Percentiles rank a stretch among this genome's conserved stretches.
Evolutionary conservation across 2,797 vertebrate genomes (phyloP).

Genomic region (Danio kyathit): DNA sequence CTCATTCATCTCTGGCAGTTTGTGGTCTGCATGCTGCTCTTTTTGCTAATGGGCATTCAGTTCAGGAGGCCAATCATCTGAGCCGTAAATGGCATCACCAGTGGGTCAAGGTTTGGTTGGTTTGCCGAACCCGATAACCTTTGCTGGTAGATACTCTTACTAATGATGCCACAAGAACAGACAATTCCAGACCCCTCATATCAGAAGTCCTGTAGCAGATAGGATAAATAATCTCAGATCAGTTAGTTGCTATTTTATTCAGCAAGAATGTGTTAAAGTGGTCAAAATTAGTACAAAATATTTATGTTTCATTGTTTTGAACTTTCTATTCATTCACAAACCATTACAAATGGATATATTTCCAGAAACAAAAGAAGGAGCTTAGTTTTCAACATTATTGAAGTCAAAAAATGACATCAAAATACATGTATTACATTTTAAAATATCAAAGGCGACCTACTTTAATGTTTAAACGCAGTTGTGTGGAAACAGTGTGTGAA

Average conservation of each 20-base stretch:
- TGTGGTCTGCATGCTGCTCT: not conserved
- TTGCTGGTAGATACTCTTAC: not conserved
- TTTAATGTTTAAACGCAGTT: too few relatives aligned
- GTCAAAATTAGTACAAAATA: too few relatives aligned
- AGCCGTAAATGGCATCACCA: not conserved
- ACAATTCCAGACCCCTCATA: not conserved
- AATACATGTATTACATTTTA: too few relatives aligned
- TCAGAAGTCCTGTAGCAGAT: not conserved
- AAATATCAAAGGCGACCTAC: too few relatives aligned
- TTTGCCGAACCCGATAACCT: not conserved
- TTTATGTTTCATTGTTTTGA: too few relatives aligned
- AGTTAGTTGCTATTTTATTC: not conserved
- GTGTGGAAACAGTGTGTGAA: too few relatives aligned
- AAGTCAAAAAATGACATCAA: too few relatives aligned
- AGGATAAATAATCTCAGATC: not conserved
- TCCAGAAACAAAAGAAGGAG: too few relatives aligned
- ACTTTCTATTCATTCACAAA: too few relatives aligned
- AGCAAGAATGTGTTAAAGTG: too few relatives aligned
- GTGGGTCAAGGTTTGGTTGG: not conserved
- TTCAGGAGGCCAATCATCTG: constrained; percentile 6
- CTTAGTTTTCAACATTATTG: too few relatives aligned
- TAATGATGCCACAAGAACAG: not conserved
- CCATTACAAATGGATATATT: too few relatives aligned
- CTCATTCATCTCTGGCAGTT: constrained; percentile 2
- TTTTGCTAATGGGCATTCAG: constrained; percentile 2